Base-by-base conservation (phyloP, 2,888 invertebrate species). In the Diarsia rubi region DNA sequence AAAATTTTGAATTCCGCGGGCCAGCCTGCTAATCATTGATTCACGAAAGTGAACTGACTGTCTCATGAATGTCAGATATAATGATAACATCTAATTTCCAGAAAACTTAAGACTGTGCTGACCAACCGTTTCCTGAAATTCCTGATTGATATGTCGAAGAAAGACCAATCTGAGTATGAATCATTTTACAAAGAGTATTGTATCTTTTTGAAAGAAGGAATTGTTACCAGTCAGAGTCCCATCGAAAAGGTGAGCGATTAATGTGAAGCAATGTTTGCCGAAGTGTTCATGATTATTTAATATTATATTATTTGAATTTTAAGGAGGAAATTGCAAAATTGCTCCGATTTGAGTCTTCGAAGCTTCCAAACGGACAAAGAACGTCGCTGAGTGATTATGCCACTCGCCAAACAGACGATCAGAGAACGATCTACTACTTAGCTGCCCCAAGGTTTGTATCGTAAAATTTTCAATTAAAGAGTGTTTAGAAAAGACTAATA, bases 191-290 rank as follows among this genome's bases (percentile, higher is more conserved):
- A 97, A 78, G 99, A 99, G 89, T 99, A 99, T 92, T 98, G 98
- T 0, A 94, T 99, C 72, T 99, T 99, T 92, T 97, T 99, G 70
- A 99, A 99, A 91, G 99, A 99, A 95, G 99, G 99, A 54, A 99
- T 99, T 90, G 98, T 99, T 52, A 98, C 98, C 3, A 98, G 98
- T 83, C 97, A 97, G 66, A 98, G 98, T 91, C 97, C 98, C 84
- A 92, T 97, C 8, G 98, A 99, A 92, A 99, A 98, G 97, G 98
- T 98, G 96, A 79, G 49, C 78, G 14, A 57, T 82, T 24, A 16
- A 49, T 27, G 52, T 42, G 14, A 74, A 65, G 45, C 2, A 45
- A 49, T 65, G 8, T 37, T 81, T 49, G 0, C 11, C 1, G 14
- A 64, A 75, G 21, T 12, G 21, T 37, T 59, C 45, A 37, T 14